A percentile compares a stretch with the other conserved stretches of the same genome.
These are phyloP conservation scores for Scotopteryx bipunctaria DNA, from an alignment of 2,888 invertebrate species.

Conservation along the genomic window DNA sequence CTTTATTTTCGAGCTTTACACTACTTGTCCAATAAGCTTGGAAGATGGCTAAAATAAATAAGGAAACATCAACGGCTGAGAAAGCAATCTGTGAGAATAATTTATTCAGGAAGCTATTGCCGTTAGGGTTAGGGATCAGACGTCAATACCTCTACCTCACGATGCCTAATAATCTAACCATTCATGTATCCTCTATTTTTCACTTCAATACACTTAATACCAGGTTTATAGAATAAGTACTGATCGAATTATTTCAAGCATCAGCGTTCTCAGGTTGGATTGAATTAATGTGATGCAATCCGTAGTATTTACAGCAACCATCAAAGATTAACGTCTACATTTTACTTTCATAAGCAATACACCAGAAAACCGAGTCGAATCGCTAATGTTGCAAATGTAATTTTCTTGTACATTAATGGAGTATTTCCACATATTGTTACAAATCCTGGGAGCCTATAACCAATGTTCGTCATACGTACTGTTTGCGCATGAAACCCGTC, in stretches of 20 bases:
- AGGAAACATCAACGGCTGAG: background rate
- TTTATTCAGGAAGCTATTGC: too few species aligned
- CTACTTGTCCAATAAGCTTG: background rate
- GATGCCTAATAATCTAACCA: too few species aligned
- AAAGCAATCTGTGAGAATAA: too few species aligned
- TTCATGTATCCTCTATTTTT: too few species aligned
- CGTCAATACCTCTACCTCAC: too few species aligned
- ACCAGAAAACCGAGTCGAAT: constrained; percentile 6
- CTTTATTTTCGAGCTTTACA: constrained; percentile 1
- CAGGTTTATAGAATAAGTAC: too few species aligned
- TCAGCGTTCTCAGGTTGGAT: background rate
- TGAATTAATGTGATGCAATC: background rate
- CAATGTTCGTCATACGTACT: constrained; percentile 18
- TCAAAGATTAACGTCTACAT: constrained; percentile 9
- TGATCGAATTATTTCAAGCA: constrained; percentile 6
- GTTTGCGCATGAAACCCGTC: constrained; percentile 22
- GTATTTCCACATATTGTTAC: constrained; percentile 19
- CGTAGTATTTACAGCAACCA: background rate
- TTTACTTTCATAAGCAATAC: constrained; percentile 9
- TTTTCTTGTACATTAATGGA: constrained; percentile 13
- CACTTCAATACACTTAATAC: background rate
- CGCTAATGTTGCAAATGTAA: constrained; percentile 5
- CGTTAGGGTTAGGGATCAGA: too few species aligned
- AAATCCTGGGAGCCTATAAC: constrained; percentile 4
- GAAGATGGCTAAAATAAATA: background rate